These are phyloP conservation scores for Streptopelia turtur DNA, from an alignment of 2,797 vertebrate genomes.

Conservation along the genomic window DNA sequence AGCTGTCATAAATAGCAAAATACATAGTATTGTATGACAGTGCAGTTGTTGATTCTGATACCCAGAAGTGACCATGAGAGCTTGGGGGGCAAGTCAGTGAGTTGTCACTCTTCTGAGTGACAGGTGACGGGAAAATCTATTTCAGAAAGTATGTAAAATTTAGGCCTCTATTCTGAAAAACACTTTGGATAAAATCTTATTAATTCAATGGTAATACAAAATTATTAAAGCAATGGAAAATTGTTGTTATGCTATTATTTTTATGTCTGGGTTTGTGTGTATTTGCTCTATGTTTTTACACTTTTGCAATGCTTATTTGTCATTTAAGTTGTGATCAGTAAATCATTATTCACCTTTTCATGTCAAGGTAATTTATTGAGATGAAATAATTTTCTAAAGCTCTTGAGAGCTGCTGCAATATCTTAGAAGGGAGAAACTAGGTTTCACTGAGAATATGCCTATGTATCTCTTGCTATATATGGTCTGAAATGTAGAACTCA, in stretches of 20 bases:
- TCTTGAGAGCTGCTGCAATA: background rate
- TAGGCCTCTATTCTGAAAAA: background rate
- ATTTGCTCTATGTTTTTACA: background rate
- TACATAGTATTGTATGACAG: fast-evolving
- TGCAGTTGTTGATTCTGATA: background rate
- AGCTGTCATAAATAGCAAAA: background rate
- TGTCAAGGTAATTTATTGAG: background rate
- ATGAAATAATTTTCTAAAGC: background rate
- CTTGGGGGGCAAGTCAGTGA: background rate
- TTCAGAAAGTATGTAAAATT: background rate
- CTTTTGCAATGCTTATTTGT: background rate
- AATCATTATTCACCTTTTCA: background rate
- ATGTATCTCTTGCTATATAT: background rate
- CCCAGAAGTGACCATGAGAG: background rate
- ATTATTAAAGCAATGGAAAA: background rate
- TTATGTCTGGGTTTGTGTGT: background rate
- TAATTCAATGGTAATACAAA: background rate
- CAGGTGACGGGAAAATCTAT: background rate
- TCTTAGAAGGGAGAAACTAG: fast-evolving
- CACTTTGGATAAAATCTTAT: background rate
- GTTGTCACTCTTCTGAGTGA: background rate
- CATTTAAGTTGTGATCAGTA: background rate
- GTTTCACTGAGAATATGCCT: background rate
- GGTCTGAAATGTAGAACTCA: background rate
- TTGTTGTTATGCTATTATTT: fast-evolving